Evolutionary conservation across 2,113 vertebrate genomes (phyloP), one percentile per base, ranked within the genome.

Genomic region (Castor canadensis): DNA sequence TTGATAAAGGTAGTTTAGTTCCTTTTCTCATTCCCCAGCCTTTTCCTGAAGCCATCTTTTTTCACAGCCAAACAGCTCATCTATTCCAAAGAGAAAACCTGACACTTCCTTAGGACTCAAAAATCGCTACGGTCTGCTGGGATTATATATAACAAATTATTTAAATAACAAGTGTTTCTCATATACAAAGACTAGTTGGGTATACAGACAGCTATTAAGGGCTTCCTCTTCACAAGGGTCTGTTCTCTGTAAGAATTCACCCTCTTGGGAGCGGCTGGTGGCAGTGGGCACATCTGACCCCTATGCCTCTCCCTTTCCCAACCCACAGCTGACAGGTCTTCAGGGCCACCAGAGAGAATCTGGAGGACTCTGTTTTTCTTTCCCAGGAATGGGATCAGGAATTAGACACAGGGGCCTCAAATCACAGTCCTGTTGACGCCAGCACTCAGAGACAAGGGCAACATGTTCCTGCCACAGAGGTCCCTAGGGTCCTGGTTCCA

Each of bases 101-200:
- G 67, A 49, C 26, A 19, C 45, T 85, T 93, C 32, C 58, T 58
- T 64, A 54, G 20, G 24, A 79, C 67, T 87, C 86, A 81, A 28
- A 84, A 95, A 66, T 11, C 3, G 47, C 60, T 81, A 66, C 6
- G 52, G 66, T 91, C 89, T 77, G 7, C 56, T 89, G 75, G 83
- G 89, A 95, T 86, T 94, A 95, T 60, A 92, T 83, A 84, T 82
- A 94, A 95, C 89, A 89, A 91, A 93, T 54, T 81, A n/a, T n/a
- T n/a, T n/a, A n/a, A n/a, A n/a, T n/a, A n/a, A n/a, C n/a, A n/a
- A n/a, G n/a, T n/a, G 49, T 45, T 96, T 94, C 75, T 64, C 40
- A 75, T 89, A 69, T 16, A 71, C 45, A 81, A 73, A 95, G 86
- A 66, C 28, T 43, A 49, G 49, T n/a, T 1, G 0, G 17, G 43